These are phyloP conservation scores for Hylyphantes graminicola DNA, from an alignment of 1,140 invertebrate species.

Conservation along the genomic window DNA sequence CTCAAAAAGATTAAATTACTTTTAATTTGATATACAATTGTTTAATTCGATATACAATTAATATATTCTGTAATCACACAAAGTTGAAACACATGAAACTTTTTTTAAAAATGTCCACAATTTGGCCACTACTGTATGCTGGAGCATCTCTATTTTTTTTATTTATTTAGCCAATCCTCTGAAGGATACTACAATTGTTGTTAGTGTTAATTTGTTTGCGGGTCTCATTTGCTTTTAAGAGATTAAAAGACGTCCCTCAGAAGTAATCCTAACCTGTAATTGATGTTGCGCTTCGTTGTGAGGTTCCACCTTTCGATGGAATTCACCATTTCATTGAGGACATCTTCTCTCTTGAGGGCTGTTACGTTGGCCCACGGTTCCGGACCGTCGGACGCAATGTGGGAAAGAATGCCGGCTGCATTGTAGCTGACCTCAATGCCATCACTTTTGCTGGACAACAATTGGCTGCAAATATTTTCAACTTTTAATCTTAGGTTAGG, in stretches of 20 bases:
- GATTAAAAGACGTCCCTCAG: background rate
- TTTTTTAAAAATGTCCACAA: no score
- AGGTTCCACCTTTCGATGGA: constrained; percentile 92
- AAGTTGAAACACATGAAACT: no score
- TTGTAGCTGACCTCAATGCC: constrained; percentile 98
- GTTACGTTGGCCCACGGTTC: constrained; percentile 81
- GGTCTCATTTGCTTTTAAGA: background rate
- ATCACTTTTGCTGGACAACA: constrained; percentile 87
- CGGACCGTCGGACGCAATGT: constrained; percentile 92
- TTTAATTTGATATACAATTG: no score
- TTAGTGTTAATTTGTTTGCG: no score
- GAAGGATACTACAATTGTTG: no score
- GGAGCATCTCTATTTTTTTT: no score
- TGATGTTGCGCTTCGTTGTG: constrained; percentile 89
- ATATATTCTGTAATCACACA: no score
- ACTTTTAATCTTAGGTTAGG: no score
- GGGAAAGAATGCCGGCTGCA: constrained; percentile 93
- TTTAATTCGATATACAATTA: no score
- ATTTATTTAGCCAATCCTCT: no score
- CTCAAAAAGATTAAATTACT: no score
- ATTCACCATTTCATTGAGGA: constrained; percentile 79
- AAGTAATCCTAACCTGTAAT: constrained; percentile 79
- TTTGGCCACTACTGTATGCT: no score
- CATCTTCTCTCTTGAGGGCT: constrained; percentile 77
- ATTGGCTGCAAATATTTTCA: constrained; percentile 71